Conservation (phyloP, 2,797 vertebrate species). For the Siniperca obscura region DNA sequence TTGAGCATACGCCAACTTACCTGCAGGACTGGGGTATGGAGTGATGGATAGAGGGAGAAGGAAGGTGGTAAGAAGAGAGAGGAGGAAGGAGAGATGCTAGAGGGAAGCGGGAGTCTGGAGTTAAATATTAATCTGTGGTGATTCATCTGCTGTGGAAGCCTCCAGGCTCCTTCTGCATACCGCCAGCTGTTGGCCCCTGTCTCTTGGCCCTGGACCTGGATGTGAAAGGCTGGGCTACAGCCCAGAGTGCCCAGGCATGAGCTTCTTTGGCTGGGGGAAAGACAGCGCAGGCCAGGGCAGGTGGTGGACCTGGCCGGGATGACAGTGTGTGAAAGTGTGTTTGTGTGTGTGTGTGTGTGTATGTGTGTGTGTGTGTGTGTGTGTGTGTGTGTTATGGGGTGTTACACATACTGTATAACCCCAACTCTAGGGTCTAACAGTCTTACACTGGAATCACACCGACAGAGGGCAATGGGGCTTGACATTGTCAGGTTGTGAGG, state of each 20-base stretch:
- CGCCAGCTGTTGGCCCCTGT: conserved; percentile 85
- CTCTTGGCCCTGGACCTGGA: conserved; percentile 77
- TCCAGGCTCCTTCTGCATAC: conserved; percentile 82
- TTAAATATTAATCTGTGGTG: conserved; percentile 88
- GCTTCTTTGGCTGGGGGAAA: conserved; percentile 79
- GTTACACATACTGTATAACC: conserved; percentile 63
- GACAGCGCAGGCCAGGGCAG: conserved; percentile 74
- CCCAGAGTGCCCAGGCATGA: conserved; percentile 83
- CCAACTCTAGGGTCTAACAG: conserved; percentile 57
- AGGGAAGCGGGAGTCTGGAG: conserved; percentile 85
- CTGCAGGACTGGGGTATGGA: conserved; percentile 71
- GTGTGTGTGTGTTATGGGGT: conserved; percentile 27
- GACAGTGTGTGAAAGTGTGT: conserved; percentile 23
- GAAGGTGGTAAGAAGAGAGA: conserved; percentile 54
- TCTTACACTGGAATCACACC: conserved; percentile 55
- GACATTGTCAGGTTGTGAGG: conserved; percentile 42
- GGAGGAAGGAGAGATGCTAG: conserved; percentile 79
- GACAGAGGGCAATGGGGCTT: conserved; percentile 61
- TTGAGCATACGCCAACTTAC: conserved; percentile 69
- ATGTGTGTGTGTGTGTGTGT: conserved; percentile 20
- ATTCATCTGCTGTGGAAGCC: conserved; percentile 86
- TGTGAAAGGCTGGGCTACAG: conserved; percentile 80
- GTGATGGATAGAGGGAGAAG: conserved; percentile 68
- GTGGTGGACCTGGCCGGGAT: conserved; percentile 75
- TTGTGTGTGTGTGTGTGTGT: conserved; percentile 23